Conservation (phyloP, 2,113 vertebrate species). For the Cyanoramphus novaezelandiae region DNA sequence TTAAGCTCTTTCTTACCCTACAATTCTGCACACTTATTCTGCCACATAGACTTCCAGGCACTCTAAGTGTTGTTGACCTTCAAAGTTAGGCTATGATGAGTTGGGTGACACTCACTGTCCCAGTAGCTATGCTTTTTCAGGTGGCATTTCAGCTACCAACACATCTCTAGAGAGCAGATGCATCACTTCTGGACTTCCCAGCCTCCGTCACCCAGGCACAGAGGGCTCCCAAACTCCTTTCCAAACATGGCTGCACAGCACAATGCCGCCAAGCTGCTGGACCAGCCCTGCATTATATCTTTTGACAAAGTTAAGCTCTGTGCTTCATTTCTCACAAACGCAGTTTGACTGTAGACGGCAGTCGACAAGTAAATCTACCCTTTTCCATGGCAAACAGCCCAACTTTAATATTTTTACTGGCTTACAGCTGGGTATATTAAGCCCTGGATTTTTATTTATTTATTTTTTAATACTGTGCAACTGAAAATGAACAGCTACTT, state of each 20-base stretch:
- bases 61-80: neutral
- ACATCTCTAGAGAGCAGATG: neutral
- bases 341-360: slow-evolving; percentile 57
- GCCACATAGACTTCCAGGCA: neutral
- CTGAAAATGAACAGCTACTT: slow-evolving; percentile 75
- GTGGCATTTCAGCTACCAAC: neutral
- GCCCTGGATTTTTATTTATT: slow-evolving; percentile 59
- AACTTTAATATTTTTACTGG: slow-evolving; percentile 72
- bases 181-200: neutral
- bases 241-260: neutral
- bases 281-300: neutral
- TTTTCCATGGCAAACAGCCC: slow-evolving; percentile 61
- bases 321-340: slow-evolving; percentile 56
- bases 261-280: neutral
- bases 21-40: neutral
- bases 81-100: neutral
- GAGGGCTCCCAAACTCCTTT: neutral
- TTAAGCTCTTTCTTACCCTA: neutral
- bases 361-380: slow-evolving; percentile 57
- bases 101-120: neutral
- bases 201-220: neutral
- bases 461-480: slow-evolving; percentile 64
- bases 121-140: neutral
- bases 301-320: slow-evolving; percentile 58
- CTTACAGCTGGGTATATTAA: slow-evolving; percentile 65